These are phyloP conservation scores for Peromyscus polionotus DNA, from an alignment of 2,113 vertebrate species.

Conservation along the genomic window DNA sequence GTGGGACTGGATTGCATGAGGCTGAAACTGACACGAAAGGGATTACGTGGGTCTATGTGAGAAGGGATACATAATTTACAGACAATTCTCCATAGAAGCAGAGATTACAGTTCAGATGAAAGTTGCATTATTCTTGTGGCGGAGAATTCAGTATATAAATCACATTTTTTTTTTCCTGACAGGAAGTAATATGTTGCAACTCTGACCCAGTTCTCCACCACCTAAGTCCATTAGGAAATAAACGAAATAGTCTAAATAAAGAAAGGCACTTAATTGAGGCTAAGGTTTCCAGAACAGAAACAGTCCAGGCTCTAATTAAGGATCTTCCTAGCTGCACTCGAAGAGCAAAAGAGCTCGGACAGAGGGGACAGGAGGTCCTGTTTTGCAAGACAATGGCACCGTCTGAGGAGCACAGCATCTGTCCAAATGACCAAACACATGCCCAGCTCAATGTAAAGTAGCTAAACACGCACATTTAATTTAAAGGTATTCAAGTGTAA, in stretches of 20 bases:
- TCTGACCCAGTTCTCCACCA: slow-evolving; percentile 66
- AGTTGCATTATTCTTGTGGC: slow-evolving; percentile 20
- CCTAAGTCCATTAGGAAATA: slow-evolving; percentile 71
- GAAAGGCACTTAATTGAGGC: slow-evolving; percentile 78
- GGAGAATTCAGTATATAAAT: slow-evolving; percentile 59
- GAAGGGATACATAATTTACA: neutral
- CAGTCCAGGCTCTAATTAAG: slow-evolving; percentile 81
- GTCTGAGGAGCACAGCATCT: slow-evolving; percentile 80
- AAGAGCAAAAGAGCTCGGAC: slow-evolving; percentile 67
- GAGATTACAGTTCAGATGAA: slow-evolving; percentile 10
- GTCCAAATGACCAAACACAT: slow-evolving; percentile 78
- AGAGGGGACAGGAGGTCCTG: slow-evolving; percentile 70
- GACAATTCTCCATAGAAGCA: neutral
- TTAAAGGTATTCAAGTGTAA: slow-evolving; percentile 49
- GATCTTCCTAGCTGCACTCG: slow-evolving; percentile 36
- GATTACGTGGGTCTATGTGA: slow-evolving; percentile 29
- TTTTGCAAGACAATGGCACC: slow-evolving; percentile 78
- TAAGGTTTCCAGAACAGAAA: slow-evolving; percentile 79
- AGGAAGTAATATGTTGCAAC: slow-evolving; percentile 63
- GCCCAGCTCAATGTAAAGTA: slow-evolving; percentile 66
- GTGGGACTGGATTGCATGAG: neutral
- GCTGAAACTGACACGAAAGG: neutral
- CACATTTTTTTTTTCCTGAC: neutral
- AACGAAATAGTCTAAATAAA: slow-evolving; percentile 77
- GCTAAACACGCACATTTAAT: slow-evolving; percentile 71